These are phyloP conservation scores for Rhinoraja longicauda DNA, from an alignment of 2,797 vertebrate species.

Conservation along the genomic window DNA sequence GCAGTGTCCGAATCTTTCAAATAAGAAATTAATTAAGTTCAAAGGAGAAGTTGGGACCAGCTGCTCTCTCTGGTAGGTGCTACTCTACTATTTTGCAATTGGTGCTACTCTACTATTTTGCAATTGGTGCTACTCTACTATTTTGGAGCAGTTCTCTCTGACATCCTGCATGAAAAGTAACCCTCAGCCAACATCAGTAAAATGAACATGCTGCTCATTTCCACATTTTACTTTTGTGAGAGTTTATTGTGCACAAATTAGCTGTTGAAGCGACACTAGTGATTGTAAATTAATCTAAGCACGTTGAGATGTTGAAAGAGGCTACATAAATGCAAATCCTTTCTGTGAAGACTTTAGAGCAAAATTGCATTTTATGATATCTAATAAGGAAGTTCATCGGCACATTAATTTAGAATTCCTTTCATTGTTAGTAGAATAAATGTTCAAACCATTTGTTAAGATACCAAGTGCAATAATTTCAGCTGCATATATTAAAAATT, in stretches of 20 bases:
- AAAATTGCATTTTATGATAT: background rate
- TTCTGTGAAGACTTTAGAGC: background rate
- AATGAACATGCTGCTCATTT: background rate
- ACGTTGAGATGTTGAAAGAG: background rate
- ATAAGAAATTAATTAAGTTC: background rate
- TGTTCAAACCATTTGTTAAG: background rate
- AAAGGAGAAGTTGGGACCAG: too few relatives aligned
- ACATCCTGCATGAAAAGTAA: background rate
- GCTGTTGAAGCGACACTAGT: background rate
- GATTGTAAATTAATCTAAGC: background rate
- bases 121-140: too few relatives aligned
- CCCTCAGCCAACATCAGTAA: background rate
- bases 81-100: too few relatives aligned
- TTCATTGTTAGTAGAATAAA: background rate
- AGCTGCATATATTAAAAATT: too few relatives aligned
- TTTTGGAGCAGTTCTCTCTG: too few relatives aligned
- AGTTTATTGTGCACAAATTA: background rate
- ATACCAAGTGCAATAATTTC: too few relatives aligned
- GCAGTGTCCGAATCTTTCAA: background rate
- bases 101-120: too few relatives aligned
- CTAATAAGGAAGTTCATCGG: background rate
- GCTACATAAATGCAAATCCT: background rate
- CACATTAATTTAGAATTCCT: background rate
- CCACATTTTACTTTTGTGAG: background rate
- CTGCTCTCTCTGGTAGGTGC: background rate